A percentile compares a stretch with the other conserved stretches of the same genome.
Evolutionary conservation across 2,113 vertebrate genomes (phyloP).

Genomic region (Trochalopteron elliotii): DNA sequence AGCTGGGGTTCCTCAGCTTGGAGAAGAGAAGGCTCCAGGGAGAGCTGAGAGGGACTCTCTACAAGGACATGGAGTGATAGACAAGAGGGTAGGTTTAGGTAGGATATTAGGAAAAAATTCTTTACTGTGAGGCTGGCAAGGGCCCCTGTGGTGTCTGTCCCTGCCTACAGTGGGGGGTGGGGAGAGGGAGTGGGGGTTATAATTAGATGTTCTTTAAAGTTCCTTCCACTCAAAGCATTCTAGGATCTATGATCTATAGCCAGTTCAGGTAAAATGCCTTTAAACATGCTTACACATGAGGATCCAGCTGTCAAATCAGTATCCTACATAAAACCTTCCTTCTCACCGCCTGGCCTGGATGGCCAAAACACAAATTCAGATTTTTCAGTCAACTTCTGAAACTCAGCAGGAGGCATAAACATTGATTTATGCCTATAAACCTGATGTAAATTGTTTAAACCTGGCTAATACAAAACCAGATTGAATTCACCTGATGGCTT

Average conservation of each 20-base stretch:
- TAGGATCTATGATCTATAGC: not conserved
- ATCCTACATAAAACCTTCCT: not conserved
- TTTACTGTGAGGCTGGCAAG: not conserved
- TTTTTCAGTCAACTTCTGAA: not conserved
- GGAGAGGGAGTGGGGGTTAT: rapidly evolving
- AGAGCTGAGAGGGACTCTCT: not conserved
- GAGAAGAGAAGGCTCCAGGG: not conserved
- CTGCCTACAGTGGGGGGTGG: too few relatives aligned
- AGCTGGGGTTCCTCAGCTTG: not conserved
- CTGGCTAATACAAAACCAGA: not conserved
- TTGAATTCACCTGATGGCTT: not conserved
- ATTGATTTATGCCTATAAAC: not conserved
- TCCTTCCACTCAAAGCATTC: not conserved
- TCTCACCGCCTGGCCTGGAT: not conserved
- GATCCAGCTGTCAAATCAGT: not conserved
- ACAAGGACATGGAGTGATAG: not conserved
- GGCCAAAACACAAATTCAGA: not conserved
- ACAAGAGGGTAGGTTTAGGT: not conserved
- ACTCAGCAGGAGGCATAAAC: not conserved
- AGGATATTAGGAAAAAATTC: not conserved
- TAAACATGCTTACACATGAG: not conserved
- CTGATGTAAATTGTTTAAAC: not conserved
- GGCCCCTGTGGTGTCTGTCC: not conserved
- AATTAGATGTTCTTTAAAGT: not conserved
- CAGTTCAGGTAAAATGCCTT: not conserved